A percentile compares a stretch with the other conserved stretches of the same genome.
Conservation (phyloP, 2,113 vertebrate genomes). For the Suricata suricatta region DNA sequence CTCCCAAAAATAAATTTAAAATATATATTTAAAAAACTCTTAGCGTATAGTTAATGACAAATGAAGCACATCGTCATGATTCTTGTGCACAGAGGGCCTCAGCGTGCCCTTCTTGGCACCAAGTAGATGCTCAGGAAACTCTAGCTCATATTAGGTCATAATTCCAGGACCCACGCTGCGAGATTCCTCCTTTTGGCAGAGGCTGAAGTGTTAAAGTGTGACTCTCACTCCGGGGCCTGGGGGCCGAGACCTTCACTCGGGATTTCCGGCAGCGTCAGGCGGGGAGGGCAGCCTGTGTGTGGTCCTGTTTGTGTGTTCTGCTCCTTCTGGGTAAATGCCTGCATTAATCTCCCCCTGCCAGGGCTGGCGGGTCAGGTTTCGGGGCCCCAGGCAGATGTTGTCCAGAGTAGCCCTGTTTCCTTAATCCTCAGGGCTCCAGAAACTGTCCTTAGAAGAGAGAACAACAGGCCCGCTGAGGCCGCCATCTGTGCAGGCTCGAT, state of each 20-base stretch:
- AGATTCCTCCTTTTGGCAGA: no score
- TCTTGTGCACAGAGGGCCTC: neutral
- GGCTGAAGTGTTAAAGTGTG: neutral
- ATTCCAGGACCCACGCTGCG: neutral
- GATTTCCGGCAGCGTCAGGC: neutral
- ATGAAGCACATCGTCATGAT: no score
- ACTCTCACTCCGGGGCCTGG: neutral
- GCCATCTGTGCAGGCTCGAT: conserved; percentile 70
- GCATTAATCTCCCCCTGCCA: conserved; percentile 56
- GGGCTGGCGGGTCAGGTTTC: conserved; percentile 66
- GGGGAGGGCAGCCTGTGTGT: neutral
- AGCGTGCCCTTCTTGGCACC: neutral
- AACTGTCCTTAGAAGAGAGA: conserved; percentile 46
- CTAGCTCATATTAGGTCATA: neutral
- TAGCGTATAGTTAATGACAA: neutral
- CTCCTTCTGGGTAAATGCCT: neutral
- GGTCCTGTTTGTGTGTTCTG: conserved; percentile 15
- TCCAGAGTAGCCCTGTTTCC: conserved; percentile 42
- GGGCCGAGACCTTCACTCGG: neutral
- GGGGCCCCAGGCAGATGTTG: conserved; percentile 63
- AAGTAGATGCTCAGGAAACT: neutral
- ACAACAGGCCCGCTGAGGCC: conserved; percentile 60
- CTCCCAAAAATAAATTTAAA: no score
- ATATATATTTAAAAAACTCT: neutral
- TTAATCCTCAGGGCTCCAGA: conserved; percentile 71